These are phyloP conservation scores for Zapus hudsonius DNA, from an alignment of 2,113 vertebrate genomes.

Conservation along the genomic window DNA sequence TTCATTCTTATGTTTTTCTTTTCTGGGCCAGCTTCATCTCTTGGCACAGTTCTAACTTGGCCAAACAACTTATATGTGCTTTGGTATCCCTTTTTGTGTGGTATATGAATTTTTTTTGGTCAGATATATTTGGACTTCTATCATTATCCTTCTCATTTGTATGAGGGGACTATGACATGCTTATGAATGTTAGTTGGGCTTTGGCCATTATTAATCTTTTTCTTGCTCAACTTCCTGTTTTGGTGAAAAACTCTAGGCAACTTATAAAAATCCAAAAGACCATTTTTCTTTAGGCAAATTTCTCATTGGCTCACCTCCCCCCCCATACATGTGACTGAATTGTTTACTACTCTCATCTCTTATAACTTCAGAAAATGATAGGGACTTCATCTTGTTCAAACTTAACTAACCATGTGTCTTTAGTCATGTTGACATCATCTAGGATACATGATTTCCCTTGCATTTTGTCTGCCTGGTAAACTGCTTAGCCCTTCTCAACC, in stretches of 20 bases:
- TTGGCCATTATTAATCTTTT: neutral
- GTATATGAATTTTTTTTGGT: neutral
- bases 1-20: neutral
- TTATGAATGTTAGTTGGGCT: neutral
- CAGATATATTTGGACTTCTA: constrained; percentile 13
- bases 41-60: neutral
- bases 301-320: neutral
- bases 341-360: constrained; percentile 3
- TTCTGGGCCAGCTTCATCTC: neutral
- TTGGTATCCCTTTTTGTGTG: neutral
- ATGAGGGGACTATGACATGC: neutral
- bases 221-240: neutral
- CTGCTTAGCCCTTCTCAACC: neutral
- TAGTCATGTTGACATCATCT: neutral
- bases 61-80: neutral
- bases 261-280: neutral
- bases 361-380: constrained; percentile 3
- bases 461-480: constrained; percentile 34
- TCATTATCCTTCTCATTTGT: constrained; percentile 5
- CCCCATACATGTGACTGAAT: neutral
- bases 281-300: neutral
- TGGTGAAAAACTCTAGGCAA: neutral
- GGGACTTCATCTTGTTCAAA: neutral
- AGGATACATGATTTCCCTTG: neutral
- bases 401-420: neutral